phyloP scores from a whole-genome alignment of 2,113 vertebrate species.

The Myodes glareolus region DNA sequence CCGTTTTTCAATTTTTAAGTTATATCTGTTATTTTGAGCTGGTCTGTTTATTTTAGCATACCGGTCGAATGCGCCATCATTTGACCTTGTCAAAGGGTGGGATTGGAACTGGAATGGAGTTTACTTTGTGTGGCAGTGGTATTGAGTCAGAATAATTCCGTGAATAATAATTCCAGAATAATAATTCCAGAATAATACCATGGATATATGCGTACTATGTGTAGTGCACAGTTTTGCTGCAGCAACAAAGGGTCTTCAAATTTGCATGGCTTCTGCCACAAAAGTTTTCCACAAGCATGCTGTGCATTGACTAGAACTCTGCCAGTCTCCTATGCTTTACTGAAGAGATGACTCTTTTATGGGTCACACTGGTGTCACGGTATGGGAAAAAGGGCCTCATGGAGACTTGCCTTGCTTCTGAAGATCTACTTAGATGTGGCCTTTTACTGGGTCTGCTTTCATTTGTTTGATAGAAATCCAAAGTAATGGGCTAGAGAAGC shows the following conservation, averaged over 20 bases:
- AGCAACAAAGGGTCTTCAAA: neutral
- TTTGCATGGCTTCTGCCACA: neutral
- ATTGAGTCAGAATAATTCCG: neutral
- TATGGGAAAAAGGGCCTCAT: neutral
- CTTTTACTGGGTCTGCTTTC: neutral
- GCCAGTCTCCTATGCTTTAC: neutral
- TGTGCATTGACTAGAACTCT: neutral
- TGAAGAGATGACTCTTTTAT: neutral
- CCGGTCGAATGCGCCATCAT: too few relatives aligned
- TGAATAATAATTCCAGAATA: neutral
- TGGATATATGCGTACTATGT: fast-evolving
- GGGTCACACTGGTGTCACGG: neutral
- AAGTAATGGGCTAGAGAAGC: neutral
- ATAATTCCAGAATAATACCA: neutral
- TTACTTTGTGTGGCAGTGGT: neutral
- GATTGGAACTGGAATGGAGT: neutral
- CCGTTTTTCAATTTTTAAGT: too few relatives aligned
- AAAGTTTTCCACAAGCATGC: neutral
- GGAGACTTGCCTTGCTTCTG: neutral
- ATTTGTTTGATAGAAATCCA: neutral
- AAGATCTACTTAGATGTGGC: neutral
- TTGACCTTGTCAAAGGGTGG: neutral
- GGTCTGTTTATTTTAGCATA: too few relatives aligned
- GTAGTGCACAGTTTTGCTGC: neutral
- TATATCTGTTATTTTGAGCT: too few relatives aligned